Evolutionary conservation across 2,113 vertebrate genomes (phyloP).

Genomic region (Tiliqua scincoides): DNA sequence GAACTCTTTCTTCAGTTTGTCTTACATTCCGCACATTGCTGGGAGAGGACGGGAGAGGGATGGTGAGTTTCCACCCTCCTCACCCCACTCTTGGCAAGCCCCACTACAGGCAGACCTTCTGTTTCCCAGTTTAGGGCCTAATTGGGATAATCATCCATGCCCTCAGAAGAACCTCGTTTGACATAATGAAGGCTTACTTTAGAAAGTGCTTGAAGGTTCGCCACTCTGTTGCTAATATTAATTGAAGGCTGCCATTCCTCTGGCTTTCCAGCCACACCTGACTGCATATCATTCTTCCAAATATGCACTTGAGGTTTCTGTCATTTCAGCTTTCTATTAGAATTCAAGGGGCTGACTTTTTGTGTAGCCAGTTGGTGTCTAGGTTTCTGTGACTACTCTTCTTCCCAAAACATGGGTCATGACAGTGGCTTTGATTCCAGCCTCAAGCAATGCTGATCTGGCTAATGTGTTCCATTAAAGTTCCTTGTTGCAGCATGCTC

Average conservation of each 20-base stretch:
- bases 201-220: neutral
- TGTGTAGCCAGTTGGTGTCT: too few relatives aligned
- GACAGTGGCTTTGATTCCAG: neutral
- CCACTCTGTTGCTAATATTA: neutral
- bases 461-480: too few relatives aligned
- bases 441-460: neutral
- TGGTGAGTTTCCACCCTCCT: neutral
- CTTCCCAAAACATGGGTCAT: neutral
- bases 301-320: neutral
- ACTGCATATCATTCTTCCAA: neutral
- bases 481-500: too few relatives aligned
- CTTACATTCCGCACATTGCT: neutral
- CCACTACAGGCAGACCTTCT: neutral
- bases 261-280: conserved; percentile 4
- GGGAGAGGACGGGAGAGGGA: neutral
- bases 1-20: neutral
- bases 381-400: neutral
- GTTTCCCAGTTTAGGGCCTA: neutral
- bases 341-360: neutral
- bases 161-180: neutral
- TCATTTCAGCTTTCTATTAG: neutral
- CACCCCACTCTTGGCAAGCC: neutral
- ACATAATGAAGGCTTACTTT: neutral
- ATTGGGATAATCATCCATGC: neutral
- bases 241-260: neutral